phyloP scores from a whole-genome alignment of 2,113 vertebrate species.

The Emydura subglobosa region DNA sequence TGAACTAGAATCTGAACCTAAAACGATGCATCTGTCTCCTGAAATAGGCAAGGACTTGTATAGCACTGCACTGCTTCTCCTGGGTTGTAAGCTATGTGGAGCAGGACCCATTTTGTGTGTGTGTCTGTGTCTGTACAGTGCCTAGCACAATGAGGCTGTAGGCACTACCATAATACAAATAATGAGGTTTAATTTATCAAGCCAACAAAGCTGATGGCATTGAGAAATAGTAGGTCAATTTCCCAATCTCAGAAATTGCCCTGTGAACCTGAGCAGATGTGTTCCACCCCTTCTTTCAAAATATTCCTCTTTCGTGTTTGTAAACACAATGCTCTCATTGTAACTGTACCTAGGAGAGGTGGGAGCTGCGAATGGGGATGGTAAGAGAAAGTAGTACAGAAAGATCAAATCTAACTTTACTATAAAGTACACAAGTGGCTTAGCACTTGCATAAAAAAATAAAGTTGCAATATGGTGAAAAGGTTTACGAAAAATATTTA shows the following conservation, averaged over 20 bases:
- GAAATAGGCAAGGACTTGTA: not conserved
- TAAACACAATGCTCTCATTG: not conserved
- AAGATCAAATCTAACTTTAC: accelerated
- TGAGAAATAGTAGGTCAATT: not conserved
- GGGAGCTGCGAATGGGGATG: not conserved
- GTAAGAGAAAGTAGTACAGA: accelerated
- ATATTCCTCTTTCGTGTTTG: not conserved
- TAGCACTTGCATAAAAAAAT: not conserved
- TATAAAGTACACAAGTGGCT: accelerated
- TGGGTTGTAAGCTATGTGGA: not conserved
- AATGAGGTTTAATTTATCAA: not conserved
- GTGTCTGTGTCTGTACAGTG: not conserved
- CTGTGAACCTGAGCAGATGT: not conserved
- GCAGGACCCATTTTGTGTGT: not conserved
- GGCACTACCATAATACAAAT: not conserved
- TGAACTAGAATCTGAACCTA: not conserved
- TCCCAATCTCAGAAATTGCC: not conserved
- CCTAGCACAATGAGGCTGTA: not conserved
- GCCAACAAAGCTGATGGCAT: not conserved
- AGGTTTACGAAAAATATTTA: not conserved
- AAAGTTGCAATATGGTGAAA: accelerated
- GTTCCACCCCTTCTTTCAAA: not conserved
- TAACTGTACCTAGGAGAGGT: not conserved
- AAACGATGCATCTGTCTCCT: not conserved
- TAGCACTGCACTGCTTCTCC: not conserved